phyloP scores from a whole-genome alignment of 1,140 invertebrate species.

The Procambarus clarkii region DNA sequence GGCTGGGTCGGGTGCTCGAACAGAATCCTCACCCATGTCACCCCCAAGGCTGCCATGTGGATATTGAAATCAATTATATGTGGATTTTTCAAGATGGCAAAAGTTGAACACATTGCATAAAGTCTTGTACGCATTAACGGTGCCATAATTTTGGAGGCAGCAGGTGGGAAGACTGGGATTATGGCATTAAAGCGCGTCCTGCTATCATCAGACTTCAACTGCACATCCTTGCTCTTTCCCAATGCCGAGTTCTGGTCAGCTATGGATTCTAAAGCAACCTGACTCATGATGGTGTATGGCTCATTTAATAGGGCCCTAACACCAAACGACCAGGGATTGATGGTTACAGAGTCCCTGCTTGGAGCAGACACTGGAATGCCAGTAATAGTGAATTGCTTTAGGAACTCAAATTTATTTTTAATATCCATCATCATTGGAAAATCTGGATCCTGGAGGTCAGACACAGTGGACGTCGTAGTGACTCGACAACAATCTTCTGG shows the following conservation, averaged over 20 bases:
- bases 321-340: slow-evolving; percentile 66
- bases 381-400: slow-evolving; percentile 61
- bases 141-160: slow-evolving; percentile 23
- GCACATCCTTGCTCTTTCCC: slow-evolving; percentile 36
- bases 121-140: slow-evolving; percentile 53
- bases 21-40: slow-evolving; percentile 51
- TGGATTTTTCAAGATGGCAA: slow-evolving; percentile 66
- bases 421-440: slow-evolving; percentile 22
- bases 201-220: slow-evolving; percentile 44
- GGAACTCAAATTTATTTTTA: slow-evolving; percentile 56
- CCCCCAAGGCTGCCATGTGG: slow-evolving; percentile 63
- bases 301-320: slow-evolving; percentile 34
- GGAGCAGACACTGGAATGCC: slow-evolving; percentile 65
- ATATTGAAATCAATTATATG: slow-evolving; percentile 56
- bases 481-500: slow-evolving; percentile 64
- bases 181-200: slow-evolving; percentile 58
- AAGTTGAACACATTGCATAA: slow-evolving; percentile 58
- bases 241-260: background rate
- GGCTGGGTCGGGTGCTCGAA: slow-evolving; percentile 22
- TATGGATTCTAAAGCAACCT: slow-evolving; percentile 35
- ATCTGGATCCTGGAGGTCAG: slow-evolving; percentile 56
- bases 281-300: slow-evolving; percentile 59
- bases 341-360: slow-evolving; percentile 45
- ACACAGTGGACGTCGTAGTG: slow-evolving; percentile 49
- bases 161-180: slow-evolving; percentile 56